Base-by-base conservation (phyloP, 1,140 invertebrate species). In the Mizuhopecten yessoensis region DNA sequence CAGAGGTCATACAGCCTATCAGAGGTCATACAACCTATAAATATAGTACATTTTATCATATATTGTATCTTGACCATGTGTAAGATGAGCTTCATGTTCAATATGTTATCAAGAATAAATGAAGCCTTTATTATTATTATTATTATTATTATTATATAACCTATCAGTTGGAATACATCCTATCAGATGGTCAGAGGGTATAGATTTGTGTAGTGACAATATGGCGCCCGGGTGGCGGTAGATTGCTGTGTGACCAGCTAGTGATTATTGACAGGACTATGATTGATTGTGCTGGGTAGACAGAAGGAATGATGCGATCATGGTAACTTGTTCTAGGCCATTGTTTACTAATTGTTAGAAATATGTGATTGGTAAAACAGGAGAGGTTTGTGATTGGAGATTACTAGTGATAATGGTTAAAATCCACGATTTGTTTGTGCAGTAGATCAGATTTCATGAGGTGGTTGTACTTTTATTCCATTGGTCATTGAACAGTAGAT, bases 351-450 rank as follows among this genome's bases (percentile, higher is more conserved):
- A 5, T 5, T 39, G 36, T 39, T 39, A 39, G 13, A 39, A 7
- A 5, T 29, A 1, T 75, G 57, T 75, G 42, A 45, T 45, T 13
- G 3, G 57, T 2, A 75, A 75, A 75, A 75, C 5, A 5, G 57
- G 5, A 0, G n/a, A 17, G 57, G n/a, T 29, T n/a, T 0, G 57
- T 75, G n/a, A 29, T 75, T 49, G 20, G 45, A 10, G 45, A 49
- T 49, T 5, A 23, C 11, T 29, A 29, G 2, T 75, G 57, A 75
- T n/a, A 75, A 75, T 29, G 57, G n/a, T 29, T 29, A n/a, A 29
- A 75, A 75, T 75, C 57, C n/a, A 75, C 29, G n/a, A 1, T 75
- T 75, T 75, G 57, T 75, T 75, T 75, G 57, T 75, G 29, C n/a
- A 29, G 57, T 5, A 75, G 57, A 75, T 75, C n/a, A 75, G 23